phyloP scores from a whole-genome alignment of 1,140 invertebrate species.

The Aphelenchoides besseyi region DNA sequence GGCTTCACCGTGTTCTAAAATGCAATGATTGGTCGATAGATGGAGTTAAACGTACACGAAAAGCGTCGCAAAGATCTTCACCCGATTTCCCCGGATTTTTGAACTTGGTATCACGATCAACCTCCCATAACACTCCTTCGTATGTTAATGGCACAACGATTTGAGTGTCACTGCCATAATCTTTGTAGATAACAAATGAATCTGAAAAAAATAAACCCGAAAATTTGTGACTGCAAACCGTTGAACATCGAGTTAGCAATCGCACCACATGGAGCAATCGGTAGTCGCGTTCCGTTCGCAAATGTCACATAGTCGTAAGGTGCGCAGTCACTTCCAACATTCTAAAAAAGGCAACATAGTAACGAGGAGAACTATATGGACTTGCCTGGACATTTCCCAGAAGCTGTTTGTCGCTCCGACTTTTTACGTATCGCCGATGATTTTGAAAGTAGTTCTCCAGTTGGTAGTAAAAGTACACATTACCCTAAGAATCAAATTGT shows the following conservation, averaged over 20 bases:
- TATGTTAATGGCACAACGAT: constrained; percentile 31
- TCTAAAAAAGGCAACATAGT: not conserved
- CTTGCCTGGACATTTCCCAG: constrained; percentile 68
- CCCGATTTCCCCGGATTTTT: constrained; percentile 71
- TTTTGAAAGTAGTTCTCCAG: constrained; percentile 98
- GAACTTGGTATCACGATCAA: constrained; percentile 90
- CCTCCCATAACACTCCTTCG: constrained; percentile 91
- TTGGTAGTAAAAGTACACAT: constrained; percentile 95
- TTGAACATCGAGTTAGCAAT: constrained; percentile 97
- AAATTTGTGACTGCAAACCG: too few species aligned
- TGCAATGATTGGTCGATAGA: not conserved
- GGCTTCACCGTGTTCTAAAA: constrained; percentile 58
- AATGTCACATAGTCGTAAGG: constrained; percentile 34
- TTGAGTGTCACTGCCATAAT: constrained; percentile 1
- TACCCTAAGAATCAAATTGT: constrained; percentile 66
- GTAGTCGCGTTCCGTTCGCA: constrained; percentile 74
- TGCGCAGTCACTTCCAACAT: constrained; percentile 30
- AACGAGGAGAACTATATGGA: not conserved
- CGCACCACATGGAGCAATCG: constrained; percentile 72
- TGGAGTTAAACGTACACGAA: constrained; percentile 29
- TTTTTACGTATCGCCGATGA: constrained; percentile 95
- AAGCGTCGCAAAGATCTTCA: constrained; percentile 38
- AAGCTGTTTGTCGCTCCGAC: constrained; percentile 91
- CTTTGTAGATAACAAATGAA: not conserved
- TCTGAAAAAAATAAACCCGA: constrained; percentile 63